phyloP scores from a whole-genome alignment of 1,140 invertebrate species.

The Adoxophyes honmai region DNA sequence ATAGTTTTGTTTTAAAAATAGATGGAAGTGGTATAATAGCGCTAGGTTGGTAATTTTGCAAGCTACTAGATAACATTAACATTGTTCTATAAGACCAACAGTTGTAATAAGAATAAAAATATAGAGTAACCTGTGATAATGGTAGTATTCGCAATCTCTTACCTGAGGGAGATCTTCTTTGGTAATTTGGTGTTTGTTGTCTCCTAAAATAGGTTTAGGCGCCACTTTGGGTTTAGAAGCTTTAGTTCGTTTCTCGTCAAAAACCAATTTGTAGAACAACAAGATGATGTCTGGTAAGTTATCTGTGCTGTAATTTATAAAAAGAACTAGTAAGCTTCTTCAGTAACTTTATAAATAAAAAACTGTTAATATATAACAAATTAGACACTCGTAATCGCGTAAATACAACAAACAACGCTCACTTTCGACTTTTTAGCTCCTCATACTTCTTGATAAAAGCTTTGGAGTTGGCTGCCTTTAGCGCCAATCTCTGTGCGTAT shows the following conservation, averaged over 20 bases:
- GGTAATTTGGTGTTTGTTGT: constrained; percentile 69
- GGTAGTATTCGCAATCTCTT: too few relatives aligned
- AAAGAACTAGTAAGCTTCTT: background rate
- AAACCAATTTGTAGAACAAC: constrained; percentile 67
- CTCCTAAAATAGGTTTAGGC: constrained; percentile 69
- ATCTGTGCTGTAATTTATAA: constrained; percentile 60
- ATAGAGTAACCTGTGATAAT: too few relatives aligned
- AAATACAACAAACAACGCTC: constrained; percentile 20
- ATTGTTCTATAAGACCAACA: too few relatives aligned
- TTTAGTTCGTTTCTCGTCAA: constrained; percentile 66
- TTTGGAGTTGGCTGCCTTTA: constrained; percentile 63
- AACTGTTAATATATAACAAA: constrained; percentile 14
- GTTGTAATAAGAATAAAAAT: too few relatives aligned
- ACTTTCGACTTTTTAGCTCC: constrained; percentile 69
- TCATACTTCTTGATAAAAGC: constrained; percentile 72
- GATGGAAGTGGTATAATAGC: too few relatives aligned
- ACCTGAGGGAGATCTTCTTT: constrained; percentile 75
- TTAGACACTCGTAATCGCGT: constrained; percentile 5
- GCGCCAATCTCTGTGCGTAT: constrained; percentile 65
- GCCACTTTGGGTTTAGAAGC: constrained; percentile 69
- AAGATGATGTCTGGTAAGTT: constrained; percentile 64
- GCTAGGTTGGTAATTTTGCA: too few relatives aligned
- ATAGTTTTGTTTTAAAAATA: too few relatives aligned
- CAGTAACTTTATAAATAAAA: constrained; percentile 7
- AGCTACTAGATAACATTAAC: too few relatives aligned